A percentile compares a stretch with the other conserved stretches of the same genome.
phyloP scores from a whole-genome alignment of 2,113 vertebrate genomes.

The Xerus inauris region DNA sequence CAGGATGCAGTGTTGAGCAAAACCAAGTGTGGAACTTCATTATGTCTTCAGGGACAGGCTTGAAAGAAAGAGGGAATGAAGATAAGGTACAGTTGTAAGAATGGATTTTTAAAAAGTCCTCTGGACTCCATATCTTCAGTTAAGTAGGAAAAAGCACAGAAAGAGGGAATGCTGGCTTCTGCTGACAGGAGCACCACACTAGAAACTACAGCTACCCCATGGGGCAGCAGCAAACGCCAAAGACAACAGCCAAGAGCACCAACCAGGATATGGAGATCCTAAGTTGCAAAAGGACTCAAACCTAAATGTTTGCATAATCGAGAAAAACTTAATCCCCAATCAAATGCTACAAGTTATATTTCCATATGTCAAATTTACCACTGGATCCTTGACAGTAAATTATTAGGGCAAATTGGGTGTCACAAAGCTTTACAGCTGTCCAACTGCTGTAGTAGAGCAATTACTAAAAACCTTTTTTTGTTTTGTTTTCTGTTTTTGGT shows the following conservation, averaged over 20 bases:
- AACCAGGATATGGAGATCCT: not conserved
- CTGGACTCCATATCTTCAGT: not conserved
- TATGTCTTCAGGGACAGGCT: not conserved
- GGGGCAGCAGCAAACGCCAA: not conserved
- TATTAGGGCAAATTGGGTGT: no score
- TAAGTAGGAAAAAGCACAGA: not conserved
- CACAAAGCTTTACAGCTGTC: not conserved
- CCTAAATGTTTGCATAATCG: not conserved
- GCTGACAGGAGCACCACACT: no score
- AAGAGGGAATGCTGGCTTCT: not conserved
- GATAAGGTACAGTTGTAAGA: not conserved
- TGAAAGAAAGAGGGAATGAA: not conserved
- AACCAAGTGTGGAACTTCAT: not conserved
- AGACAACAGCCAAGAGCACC: not conserved
- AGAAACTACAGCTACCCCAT: not conserved
- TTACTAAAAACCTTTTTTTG: not conserved
- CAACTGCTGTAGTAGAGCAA: accelerated
- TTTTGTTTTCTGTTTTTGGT: no score
- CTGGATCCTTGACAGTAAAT: not conserved
- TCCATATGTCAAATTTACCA: not conserved
- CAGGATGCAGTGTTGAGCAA: not conserved
- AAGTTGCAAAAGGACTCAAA: not conserved
- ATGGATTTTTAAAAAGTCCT: not conserved
- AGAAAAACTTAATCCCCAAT: not conserved
- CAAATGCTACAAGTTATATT: not conserved